Conservation (phyloP, 2,113 vertebrate species). For the Ophthalmolycus amberensis region DNA sequence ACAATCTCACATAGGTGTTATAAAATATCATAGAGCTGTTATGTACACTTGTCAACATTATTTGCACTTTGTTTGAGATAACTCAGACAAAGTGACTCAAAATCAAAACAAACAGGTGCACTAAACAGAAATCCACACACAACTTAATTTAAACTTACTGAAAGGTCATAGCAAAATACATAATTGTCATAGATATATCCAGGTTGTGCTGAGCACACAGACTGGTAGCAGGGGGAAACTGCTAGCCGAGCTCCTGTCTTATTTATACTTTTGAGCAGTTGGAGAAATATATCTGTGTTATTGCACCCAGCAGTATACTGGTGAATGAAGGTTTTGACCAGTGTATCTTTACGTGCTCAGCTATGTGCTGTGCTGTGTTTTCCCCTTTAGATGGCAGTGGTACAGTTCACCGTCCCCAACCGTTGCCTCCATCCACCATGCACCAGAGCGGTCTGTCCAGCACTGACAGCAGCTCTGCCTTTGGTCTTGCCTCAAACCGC, state of each 20-base stretch:
- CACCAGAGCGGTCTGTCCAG: conserved; percentile 91
- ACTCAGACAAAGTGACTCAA: no score
- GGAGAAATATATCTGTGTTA: background rate
- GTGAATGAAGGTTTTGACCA: background rate
- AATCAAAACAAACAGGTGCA: background rate
- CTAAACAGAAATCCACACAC: background rate
- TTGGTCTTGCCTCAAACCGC: conserved; percentile 87
- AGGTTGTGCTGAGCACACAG: background rate
- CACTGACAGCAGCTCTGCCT: conserved; percentile 86
- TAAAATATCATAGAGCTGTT: no score
- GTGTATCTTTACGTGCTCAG: background rate
- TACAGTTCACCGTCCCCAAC: conserved; percentile 95
- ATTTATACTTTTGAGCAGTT: background rate
- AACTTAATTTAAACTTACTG: no score
- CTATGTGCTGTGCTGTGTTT: conserved; percentile 11
- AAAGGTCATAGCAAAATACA: no score
- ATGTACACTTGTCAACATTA: no score
- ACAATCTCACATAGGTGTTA: background rate
- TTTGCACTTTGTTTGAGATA: no score
- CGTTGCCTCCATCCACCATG: conserved; percentile 94
- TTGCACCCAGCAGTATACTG: background rate
- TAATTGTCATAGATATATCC: background rate
- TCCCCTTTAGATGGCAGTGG: conserved; percentile 85
- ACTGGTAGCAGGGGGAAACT: background rate
- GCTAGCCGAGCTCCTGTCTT: background rate